Conservation (phyloP, 2,113 vertebrate species). For the Megaleporinus macrocephalus region DNA sequence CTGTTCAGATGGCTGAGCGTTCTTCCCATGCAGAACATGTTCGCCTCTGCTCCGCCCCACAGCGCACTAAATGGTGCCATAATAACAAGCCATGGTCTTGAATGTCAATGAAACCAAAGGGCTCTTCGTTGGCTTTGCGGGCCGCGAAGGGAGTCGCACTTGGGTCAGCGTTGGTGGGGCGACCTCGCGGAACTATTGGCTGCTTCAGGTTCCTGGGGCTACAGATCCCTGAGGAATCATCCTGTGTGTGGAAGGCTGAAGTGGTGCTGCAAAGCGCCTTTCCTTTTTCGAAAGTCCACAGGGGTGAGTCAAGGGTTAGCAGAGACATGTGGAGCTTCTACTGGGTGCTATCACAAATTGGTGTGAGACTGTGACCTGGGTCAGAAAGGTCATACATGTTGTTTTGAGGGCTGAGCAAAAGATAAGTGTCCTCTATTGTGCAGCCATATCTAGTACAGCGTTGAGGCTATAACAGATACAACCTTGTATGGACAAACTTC, state of each 20-base stretch:
- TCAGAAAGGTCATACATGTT: neutral
- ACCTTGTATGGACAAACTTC: too few relatives aligned
- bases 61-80: conserved; percentile 28
- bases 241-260: neutral
- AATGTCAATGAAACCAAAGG: neutral
- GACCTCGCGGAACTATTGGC: neutral
- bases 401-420: neutral
- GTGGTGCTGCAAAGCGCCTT: neutral
- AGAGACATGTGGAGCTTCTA: neutral
- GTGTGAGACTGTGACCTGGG: neutral
- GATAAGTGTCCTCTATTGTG: neutral
- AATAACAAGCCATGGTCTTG: neutral
- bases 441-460: neutral
- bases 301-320: conserved; percentile 1
- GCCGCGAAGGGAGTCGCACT: neutral
- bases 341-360: neutral
- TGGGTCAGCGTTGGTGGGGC: neutral
- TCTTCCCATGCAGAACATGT: conserved; percentile 23
- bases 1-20: conserved; percentile 13
- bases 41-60: conserved; percentile 27
- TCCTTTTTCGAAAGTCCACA: neutral
- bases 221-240: neutral
- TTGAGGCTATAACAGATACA: too few relatives aligned
- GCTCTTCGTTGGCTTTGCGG: neutral
- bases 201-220: neutral